phyloP scores from a whole-genome alignment of 2,113 vertebrate species.

The Tetrao urogallus region DNA sequence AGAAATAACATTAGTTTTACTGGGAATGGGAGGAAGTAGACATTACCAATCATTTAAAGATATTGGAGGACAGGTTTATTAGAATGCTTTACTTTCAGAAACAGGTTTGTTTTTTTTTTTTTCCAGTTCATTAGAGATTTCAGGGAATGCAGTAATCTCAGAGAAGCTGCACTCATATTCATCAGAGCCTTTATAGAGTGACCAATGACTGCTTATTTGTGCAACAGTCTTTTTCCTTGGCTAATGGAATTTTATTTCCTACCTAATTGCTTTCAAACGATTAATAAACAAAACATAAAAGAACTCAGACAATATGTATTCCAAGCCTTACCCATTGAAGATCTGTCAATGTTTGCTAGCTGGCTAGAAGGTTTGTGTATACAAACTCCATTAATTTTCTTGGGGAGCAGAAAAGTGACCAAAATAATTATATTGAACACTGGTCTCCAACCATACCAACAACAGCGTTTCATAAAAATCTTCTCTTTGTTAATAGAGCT shows the following conservation, averaged over 20 bases:
- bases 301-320: neutral
- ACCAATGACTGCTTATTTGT: neutral
- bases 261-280: neutral
- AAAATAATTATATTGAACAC: neutral
- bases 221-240: neutral
- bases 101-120: neutral
- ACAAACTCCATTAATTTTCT: neutral
- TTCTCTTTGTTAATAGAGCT: neutral
- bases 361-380: neutral
- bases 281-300: neutral
- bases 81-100: constrained; percentile 35
- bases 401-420: neutral
- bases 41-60: neutral
- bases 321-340: neutral
- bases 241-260: neutral
- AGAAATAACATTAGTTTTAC: neutral
- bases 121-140: neutral
- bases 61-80: neutral
- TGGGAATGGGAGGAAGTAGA: neutral
- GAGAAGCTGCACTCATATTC: neutral
- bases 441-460: neutral
- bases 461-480: neutral
- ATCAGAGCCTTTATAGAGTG: neutral
- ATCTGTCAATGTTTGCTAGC: neutral
- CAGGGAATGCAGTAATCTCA: neutral